Evolutionary conservation across 1,140 invertebrate genomes (phyloP), one percentile per base, ranked within the genome.

Genomic region (Ruditapes philippinarum): DNA sequence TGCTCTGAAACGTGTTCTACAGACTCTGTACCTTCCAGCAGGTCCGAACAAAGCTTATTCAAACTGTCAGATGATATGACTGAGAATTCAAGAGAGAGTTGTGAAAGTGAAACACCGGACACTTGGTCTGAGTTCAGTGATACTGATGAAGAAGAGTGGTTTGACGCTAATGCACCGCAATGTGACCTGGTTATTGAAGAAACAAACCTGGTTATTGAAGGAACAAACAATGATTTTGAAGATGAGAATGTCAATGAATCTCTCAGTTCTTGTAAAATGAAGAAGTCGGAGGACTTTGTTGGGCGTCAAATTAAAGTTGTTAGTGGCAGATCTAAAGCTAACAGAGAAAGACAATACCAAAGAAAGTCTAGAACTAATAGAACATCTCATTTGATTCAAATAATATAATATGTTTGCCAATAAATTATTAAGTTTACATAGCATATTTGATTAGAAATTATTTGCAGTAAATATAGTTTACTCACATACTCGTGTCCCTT

Each of bases 371-470:
- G 19, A 36, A 78, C 19, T 7, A 2, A 17, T 22, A 14, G 22
- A 57, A 54, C 22, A 11, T 33, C 74, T 12, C 22, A 42, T 78
- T 54, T 78, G 74, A 78, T 78, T 0, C 31, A 78, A 19, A 78
- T 78, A 12, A 49, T 78, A 33, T 78, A 28, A 78, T 22, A n/a
- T n/a, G n/a, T n/a, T n/a, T n/a, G n/a, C n/a, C n/a, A n/a, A n/a
- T n/a, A n/a, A n/a, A n/a, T n/a, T n/a, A n/a, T n/a, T n/a, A n/a
- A n/a, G n/a, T n/a, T n/a, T n/a, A n/a, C n/a, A n/a, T n/a, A n/a
- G n/a, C n/a, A n/a, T n/a, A n/a, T n/a, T n/a, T n/a, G n/a, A n/a
- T n/a, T n/a, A n/a, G n/a, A n/a, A n/a, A n/a, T n/a, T n/a, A n/a
- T n/a, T n/a, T n/a, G n/a, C n/a, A n/a, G n/a, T n/a, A n/a, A n/a